A percentile compares a stretch with the other conserved stretches of the same genome.
These are phyloP conservation scores for Lysiphlebus fabarum DNA, from an alignment of 1,140 invertebrate genomes.

Conservation along the genomic window DNA sequence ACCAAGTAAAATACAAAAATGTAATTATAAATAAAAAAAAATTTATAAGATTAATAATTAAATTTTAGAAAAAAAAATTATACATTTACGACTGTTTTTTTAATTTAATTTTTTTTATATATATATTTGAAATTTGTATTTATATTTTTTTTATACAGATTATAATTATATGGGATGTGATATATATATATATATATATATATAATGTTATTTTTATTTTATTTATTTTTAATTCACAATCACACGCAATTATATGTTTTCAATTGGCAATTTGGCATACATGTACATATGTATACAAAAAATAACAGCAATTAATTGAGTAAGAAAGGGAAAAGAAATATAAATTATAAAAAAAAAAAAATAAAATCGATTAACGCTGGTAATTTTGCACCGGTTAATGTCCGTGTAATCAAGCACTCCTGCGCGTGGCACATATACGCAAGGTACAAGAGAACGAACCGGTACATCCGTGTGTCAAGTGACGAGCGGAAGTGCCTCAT, in stretches of 20 bases:
- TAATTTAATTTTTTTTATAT: too few relatives aligned
- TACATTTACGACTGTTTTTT: neutral
- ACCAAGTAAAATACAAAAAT: too few relatives aligned
- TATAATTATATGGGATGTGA: too few relatives aligned
- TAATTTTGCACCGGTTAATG: constrained; percentile 7
- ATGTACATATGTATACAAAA: too few relatives aligned
- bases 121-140: too few relatives aligned
- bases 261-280: too few relatives aligned
- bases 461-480: constrained; percentile 26
- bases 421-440: constrained; percentile 19
- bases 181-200: too few relatives aligned
- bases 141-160: too few relatives aligned
- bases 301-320: neutral
- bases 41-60: neutral
- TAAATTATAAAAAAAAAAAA: neutral
- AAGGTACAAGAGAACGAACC: constrained; percentile 1
- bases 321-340: neutral
- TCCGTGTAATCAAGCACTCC: constrained; percentile 14
- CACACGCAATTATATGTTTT: too few relatives aligned
- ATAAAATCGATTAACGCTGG: neutral
- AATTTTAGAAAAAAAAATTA: neutral
- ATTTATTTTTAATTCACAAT: too few relatives aligned
- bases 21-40: too few relatives aligned
- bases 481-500: constrained; percentile 21
- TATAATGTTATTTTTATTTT: too few relatives aligned